Evolutionary conservation across 2,797 vertebrate species (phyloP).

Genomic region (Yasuhikotakia modesta): DNA sequence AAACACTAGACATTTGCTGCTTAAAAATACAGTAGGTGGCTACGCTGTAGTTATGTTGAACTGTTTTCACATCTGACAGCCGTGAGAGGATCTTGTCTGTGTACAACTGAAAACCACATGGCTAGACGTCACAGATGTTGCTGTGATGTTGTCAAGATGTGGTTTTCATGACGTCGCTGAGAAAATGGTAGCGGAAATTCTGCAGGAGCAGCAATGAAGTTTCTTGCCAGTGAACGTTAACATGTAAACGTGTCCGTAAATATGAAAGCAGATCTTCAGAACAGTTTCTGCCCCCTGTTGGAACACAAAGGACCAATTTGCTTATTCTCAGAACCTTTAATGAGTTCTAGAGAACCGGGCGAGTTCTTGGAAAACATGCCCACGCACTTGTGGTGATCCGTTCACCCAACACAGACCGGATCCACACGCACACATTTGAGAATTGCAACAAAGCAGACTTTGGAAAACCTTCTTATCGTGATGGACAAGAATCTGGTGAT

Average conservation of each 20-base stretch:
- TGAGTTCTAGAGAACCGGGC: slow-evolving; percentile 32
- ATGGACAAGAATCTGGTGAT: background rate
- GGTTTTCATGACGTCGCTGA: background rate
- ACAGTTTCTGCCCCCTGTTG: background rate
- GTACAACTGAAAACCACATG: background rate
- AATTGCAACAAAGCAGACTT: slow-evolving; percentile 22
- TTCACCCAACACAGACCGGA: slow-evolving; percentile 11
- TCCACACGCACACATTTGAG: background rate
- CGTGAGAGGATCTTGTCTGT: background rate
- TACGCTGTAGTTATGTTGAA: background rate
- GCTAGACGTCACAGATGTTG: background rate
- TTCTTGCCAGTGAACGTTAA: background rate
- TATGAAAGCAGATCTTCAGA: background rate
- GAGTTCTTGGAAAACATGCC: slow-evolving; percentile 49
- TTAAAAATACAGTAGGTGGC: background rate
- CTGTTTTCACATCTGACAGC: background rate
- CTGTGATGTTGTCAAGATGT: background rate
- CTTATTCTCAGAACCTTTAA: slow-evolving; percentile 47
- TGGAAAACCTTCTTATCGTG: slow-evolving; percentile 17
- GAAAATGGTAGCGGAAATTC: background rate
- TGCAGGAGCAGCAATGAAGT: background rate
- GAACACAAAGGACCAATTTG: background rate
- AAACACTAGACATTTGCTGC: background rate
- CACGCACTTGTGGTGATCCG: slow-evolving; percentile 39
- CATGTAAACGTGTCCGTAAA: background rate